phyloP scores from a whole-genome alignment of 2,888 invertebrate genomes.

The Rhingia rostrata region DNA sequence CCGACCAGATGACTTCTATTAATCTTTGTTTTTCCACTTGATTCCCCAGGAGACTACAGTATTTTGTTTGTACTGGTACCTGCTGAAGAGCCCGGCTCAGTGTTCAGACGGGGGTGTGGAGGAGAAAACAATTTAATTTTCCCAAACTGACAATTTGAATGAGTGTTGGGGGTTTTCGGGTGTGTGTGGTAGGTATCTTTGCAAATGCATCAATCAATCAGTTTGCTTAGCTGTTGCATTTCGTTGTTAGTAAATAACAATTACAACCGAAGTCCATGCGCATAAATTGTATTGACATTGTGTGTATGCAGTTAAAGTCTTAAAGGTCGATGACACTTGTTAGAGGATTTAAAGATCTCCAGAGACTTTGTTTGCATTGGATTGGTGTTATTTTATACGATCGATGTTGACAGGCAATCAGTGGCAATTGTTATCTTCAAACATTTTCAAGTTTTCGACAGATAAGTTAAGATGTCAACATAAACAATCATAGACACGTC shows the following conservation, averaged over 20 bases:
- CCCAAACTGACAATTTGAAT: constrained; percentile 55
- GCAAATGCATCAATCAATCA: constrained; percentile 62
- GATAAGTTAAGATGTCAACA: too few relatives aligned
- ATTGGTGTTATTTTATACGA: too few relatives aligned
- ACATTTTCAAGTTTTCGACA: too few relatives aligned
- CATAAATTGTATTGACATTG: neutral
- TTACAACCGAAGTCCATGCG: neutral
- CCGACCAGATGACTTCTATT: constrained; percentile 42
- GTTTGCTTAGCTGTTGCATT: constrained; percentile 59
- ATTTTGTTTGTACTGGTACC: neutral
- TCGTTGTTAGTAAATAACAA: constrained; percentile 36
- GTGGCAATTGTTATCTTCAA: too few relatives aligned
- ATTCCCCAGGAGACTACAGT: constrained; percentile 46
- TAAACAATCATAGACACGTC: too few relatives aligned
- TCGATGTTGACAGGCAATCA: too few relatives aligned
- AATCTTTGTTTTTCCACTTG: constrained; percentile 63
- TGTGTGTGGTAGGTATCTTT: constrained; percentile 11
- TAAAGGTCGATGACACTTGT: constrained; percentile 51
- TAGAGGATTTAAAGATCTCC: constrained; percentile 1
- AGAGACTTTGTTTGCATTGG: constrained; percentile 3
- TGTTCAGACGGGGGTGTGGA: neutral
- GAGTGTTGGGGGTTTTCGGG: neutral
- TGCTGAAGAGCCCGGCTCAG: too few relatives aligned
- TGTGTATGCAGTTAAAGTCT: neutral
- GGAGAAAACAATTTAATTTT: constrained; percentile 56